Percentiles rank a stretch among this genome's conserved stretches.
Evolutionary conservation across 2,888 invertebrate species (phyloP).

Genomic region (Arctia plantaginis): DNA sequence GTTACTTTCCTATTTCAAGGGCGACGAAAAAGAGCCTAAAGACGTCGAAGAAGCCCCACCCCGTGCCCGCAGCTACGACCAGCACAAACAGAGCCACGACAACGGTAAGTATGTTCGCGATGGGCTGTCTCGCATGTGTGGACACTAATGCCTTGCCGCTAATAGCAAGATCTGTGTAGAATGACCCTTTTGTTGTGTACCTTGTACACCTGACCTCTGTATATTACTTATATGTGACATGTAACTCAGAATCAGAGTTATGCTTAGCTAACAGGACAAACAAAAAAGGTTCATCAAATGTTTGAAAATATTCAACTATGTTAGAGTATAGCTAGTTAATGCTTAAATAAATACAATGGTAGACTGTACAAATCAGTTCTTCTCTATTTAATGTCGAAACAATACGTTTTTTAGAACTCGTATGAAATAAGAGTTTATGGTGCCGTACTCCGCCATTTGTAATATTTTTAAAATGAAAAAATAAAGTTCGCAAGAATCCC

Average conservation of each 20-base stretch:
- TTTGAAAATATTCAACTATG: background rate
- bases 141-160: constrained; percentile 43
- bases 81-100: constrained; percentile 80
- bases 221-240: constrained; percentile 17
- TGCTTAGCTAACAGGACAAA: background rate
- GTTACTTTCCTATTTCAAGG: constrained; percentile 50
- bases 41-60: constrained; percentile 75
- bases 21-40: constrained; percentile 75
- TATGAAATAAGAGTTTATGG: background rate
- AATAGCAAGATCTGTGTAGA: constrained; percentile 35
- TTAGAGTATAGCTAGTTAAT: background rate
- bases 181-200: constrained; percentile 26
- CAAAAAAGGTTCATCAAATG: background rate
- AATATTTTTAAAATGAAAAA: no score
- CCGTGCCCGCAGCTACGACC: constrained; percentile 83
- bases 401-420: background rate
- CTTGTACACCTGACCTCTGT: constrained; percentile 30
- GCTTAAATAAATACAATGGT: background rate
- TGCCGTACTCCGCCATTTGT: background rate
- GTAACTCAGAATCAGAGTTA: constrained; percentile 1
- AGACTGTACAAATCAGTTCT: background rate
- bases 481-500: no score
- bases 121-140: constrained; percentile 36
- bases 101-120: constrained; percentile 68
- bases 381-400: background rate